Base-by-base conservation (phyloP, 2,888 invertebrate genomes). In the Panorpa germanica region DNA sequence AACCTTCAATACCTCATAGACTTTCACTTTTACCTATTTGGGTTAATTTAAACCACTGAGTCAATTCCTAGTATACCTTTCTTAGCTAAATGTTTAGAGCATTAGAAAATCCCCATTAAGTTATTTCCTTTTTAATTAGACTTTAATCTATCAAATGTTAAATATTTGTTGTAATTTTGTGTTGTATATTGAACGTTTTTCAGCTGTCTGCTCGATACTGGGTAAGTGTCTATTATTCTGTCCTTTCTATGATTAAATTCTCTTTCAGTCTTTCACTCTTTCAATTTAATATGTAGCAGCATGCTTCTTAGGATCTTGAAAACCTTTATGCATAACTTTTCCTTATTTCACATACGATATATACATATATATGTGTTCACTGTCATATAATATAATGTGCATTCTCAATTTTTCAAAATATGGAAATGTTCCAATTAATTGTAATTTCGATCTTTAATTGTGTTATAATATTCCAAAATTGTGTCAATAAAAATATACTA, bases 181-280 rank as follows among this genome's bases (percentile, higher is more conserved):
- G 12, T 15, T 9, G 17, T 4, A 10, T 5, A 5, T 25, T 9
- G 9, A 25, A 16, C 15, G 7, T 34, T 32, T 34, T 45, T 51
- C 52, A 55, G 54, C 53, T 55, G 55, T 53, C 55, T 55, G 43
- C 52, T 55, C 43, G 55, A 55, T 55, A 53, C 54, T 52, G 55
- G 55, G 54, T 55, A 53, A 55, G 54, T 55, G 44, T 25, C 29
- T 16, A 22, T 31, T 25, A 9, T 36, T 32, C 20, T 20, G 28
- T 22, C 30, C 24, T n/a, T n/a, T 15, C 12, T 25, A 15, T 25
- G 14, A 25, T 25, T 15, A 25, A 25, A 25, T 15, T 25, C 16
- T n/a, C 16, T 26, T 26, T 26, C 16, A 14, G 8, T 18, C 13
- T 18, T 7, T 9, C 11, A 18, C 15, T 26, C 18, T 25, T n/a